phyloP scores from a whole-genome alignment of 2,797 vertebrate genomes.

The Monodelphis domestica region DNA sequence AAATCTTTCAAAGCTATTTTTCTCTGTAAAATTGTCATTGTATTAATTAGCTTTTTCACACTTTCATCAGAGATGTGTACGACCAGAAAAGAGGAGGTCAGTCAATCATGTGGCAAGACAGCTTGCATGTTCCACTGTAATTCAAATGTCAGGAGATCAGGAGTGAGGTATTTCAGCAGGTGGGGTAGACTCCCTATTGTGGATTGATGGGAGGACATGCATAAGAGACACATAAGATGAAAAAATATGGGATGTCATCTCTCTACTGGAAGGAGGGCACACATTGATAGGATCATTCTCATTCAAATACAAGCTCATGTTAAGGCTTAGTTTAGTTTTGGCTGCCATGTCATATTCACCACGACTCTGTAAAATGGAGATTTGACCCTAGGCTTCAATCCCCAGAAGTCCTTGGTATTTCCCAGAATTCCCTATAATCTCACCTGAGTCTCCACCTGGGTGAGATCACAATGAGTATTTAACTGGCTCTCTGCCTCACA shows the following conservation, averaged over 20 bases:
- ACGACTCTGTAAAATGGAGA: too few species aligned
- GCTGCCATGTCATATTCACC: background rate
- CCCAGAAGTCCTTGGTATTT: too few species aligned
- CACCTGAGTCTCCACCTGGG: too few species aligned
- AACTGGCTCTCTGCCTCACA: too few species aligned
- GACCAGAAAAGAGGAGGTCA: background rate
- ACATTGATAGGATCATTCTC: background rate
- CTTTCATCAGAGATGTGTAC: background rate
- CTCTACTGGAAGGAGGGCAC: background rate
- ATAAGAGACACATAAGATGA: background rate
- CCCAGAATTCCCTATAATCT: too few species aligned
- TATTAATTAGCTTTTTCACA: too few species aligned
- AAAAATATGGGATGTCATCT: background rate
- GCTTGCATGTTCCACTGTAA: background rate
- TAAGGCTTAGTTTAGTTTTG: background rate
- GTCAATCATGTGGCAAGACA: background rate
- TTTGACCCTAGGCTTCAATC: too few species aligned
- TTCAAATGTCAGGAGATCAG: background rate
- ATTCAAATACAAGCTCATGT: background rate
- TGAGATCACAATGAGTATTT: too few species aligned
- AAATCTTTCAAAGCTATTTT: too few species aligned
- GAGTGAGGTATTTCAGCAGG: background rate
- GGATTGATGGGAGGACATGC: background rate
- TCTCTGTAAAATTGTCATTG: too few species aligned
- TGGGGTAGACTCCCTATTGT: background rate